Evolutionary conservation across 2,113 vertebrate genomes (phyloP), one percentile per base, ranked within the genome.

Genomic region (Mugil cephalus): DNA sequence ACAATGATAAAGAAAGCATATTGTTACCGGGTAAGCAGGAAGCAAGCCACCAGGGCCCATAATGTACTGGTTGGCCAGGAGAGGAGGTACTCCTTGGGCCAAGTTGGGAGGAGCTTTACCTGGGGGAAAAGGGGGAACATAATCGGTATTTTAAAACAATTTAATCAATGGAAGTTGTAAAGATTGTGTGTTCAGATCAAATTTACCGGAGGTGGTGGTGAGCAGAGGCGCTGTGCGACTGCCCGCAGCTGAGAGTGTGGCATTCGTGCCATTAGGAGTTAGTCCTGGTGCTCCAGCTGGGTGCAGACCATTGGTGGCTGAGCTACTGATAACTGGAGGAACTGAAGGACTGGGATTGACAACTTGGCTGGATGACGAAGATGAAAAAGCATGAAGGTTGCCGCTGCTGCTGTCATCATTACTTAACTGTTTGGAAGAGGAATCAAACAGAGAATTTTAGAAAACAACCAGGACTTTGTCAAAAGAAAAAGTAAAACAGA

Each of bases 31-130:
- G 85, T 98, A 99, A 66, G 97, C 97, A 82, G 97, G 97, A 46
- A 99, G 96, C 77, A 99, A 94, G 81, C 98, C 98, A 93, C 97
- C 96, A 38, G 98, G 98, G 87, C 98, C 97, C 94, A 99, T 95
- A 89, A 99, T 97, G 92, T 99, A 99, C 94, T 99, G 98, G 92
- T 95, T 99, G 85, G 96, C 95, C 86, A 99, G 92, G 65, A 99
- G 91, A 30, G 98, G 97, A 0, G 97, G 96, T 21, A 98, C 94
- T 68, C 97, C 96, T 89, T 97, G 97, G 35, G 97, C 95, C 76
- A 99, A 88, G 78, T 99, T 99, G 46, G 98, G 96, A 67, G 97
- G 97, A 24, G 95, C 95, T 95, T 99, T 99, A 88, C 96, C 98
- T 99, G 19, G 65, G 24, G 15, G n/a, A 40, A 60, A 0, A 76